Conservation (phyloP, 2,797 vertebrate genomes). For the Clarias laeviceps region DNA sequence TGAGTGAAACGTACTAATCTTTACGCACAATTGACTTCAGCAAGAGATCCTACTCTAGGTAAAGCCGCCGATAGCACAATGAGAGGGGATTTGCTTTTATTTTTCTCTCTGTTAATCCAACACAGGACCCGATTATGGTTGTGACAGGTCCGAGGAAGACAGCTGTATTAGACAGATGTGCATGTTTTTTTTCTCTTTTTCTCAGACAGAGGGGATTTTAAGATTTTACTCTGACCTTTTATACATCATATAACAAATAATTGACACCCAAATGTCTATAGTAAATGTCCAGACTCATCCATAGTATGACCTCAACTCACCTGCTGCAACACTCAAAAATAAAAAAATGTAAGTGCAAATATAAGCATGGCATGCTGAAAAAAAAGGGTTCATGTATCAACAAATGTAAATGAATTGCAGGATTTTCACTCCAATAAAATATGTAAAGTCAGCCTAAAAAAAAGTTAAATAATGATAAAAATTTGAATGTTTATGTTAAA, state of each 20-base stretch:
- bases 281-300: background rate
- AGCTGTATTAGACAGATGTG: conserved; percentile 31
- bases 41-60: conserved; percentile 29
- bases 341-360: background rate
- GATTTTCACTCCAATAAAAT: no score
- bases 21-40: conserved; percentile 35
- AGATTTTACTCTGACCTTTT: background rate
- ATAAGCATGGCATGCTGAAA: background rate
- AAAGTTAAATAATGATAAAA: no score
- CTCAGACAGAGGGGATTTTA: background rate
- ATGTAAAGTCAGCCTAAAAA: no score
- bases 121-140: conserved; percentile 44
- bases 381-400: no score
- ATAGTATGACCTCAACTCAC: background rate
- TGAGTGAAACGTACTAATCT: background rate
- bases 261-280: background rate
- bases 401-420: no score
- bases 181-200: conserved; percentile 19
- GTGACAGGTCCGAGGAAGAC: conserved; percentile 43
- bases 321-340: background rate
- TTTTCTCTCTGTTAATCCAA: conserved; percentile 49
- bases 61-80: conserved; percentile 51
- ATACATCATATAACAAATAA: background rate
- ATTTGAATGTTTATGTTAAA: no score
- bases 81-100: conserved; percentile 53